Conservation (phyloP, 2,113 vertebrate genomes). For the Phrynocephalus versicolor region DNA sequence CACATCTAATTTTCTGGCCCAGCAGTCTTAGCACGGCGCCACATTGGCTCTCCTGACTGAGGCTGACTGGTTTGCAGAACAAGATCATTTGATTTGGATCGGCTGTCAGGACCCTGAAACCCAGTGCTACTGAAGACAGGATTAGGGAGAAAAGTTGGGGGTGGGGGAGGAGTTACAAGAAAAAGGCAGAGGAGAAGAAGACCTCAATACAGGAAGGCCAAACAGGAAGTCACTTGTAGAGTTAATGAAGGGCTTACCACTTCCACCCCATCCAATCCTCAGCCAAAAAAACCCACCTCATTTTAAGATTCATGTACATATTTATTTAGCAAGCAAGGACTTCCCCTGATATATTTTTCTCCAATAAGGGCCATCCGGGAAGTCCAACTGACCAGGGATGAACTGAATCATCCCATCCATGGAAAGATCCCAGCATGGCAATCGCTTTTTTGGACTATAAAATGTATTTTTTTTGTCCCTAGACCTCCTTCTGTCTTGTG, state of each 20-base stretch:
- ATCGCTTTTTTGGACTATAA: too few relatives aligned
- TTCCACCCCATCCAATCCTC: background rate
- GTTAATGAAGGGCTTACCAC: too few relatives aligned
- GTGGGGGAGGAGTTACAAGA: background rate
- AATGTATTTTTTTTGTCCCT: too few relatives aligned
- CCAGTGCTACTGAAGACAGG: background rate
- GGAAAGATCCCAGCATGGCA: too few relatives aligned
- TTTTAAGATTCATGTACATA: background rate
- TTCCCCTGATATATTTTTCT: background rate
- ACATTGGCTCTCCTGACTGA: too few relatives aligned
- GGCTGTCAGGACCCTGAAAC: background rate
- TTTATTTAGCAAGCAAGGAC: background rate
- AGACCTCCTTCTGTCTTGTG: too few relatives aligned
- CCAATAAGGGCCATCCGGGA: background rate
- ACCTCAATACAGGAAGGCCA: background rate
- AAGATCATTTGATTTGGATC: background rate
- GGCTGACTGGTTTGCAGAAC: background rate
- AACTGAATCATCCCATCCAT: too few relatives aligned
- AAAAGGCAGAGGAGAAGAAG: background rate
- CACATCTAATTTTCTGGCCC: too few relatives aligned
- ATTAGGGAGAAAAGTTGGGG: background rate
- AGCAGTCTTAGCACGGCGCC: too few relatives aligned
- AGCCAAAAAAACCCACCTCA: background rate
- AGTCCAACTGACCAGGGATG: too few relatives aligned
- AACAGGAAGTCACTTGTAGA: background rate